Evolutionary conservation across 2,888 invertebrate genomes (phyloP), one percentile per base, ranked within the genome.

Genomic region (Caradrina clavipalpis): DNA sequence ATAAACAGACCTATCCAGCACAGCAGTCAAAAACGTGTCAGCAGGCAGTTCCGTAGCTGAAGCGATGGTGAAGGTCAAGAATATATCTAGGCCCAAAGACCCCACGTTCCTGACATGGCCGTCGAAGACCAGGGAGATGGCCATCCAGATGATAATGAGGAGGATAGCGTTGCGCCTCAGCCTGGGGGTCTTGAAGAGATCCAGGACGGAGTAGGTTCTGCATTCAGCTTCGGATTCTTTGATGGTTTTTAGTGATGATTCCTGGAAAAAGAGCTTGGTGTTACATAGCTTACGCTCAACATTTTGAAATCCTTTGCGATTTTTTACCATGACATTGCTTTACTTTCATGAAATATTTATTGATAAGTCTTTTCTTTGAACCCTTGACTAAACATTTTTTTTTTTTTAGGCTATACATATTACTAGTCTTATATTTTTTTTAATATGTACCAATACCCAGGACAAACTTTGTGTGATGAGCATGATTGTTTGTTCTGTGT

Each of bases 81-180:
- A 98, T n/a, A 98, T 97, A 85, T 98, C 97, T 82, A 98, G 92
- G 0, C 98, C 98, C 53, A 98, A 93, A 13, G 98, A 98, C 0
- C 98, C 98, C 0, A 98, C 98, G 88, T 98, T 98, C 86, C 98
- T 96, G 19, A 98, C 98, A 88, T 99, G 98, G 0, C 98, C 98
- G 87, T 98, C 98, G 90, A 98, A 98, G 1, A 98, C 98, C 87
- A 98, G 88, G 0, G 98, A 98, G 68, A 98, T 98, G n/a, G 98
- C 97, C 98, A 98, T 98, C 98, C 98, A 98, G 81, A 98, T 98
- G 3, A 98, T 83, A 80, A 98, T 98, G 26, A 98, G 96, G 0
- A 98, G 95, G 58, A 98, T 93, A 0, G 98, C 98, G 74, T 98
- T 98, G 73, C 97, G 97, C 7, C 98, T 95, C 17, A 99, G 91